phyloP scores from a whole-genome alignment of 2,113 vertebrate species.

The Pedionomus torquatus region DNA sequence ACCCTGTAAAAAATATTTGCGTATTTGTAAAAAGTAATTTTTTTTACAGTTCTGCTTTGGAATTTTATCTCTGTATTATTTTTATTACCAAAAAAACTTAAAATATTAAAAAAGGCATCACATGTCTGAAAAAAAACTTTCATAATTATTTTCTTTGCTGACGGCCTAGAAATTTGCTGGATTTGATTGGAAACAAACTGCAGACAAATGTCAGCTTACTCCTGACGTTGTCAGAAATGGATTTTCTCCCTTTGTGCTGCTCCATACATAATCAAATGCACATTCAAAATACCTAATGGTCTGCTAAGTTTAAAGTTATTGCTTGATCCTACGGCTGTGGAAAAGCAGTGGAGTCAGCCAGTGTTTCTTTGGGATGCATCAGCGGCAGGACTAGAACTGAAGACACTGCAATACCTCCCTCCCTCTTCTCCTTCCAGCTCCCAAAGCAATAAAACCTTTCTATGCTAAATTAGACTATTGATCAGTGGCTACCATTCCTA shows the following conservation, averaged over 20 bases:
- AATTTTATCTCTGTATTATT: not conserved
- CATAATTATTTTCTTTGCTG: not conserved
- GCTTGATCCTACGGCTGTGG: slow-evolving; percentile 11
- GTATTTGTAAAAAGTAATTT: not conserved
- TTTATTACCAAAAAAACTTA: not conserved
- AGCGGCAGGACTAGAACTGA: slow-evolving; percentile 22
- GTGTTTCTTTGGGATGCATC: slow-evolving; percentile 35
- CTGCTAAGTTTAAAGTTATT: slow-evolving; percentile 36
- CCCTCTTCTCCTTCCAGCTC: slow-evolving; percentile 35
- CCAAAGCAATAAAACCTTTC: slow-evolving; percentile 66
- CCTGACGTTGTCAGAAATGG: slow-evolving; percentile 40
- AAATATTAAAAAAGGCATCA: not conserved
- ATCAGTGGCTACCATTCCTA: slow-evolving; percentile 63
- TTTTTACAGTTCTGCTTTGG: not conserved
- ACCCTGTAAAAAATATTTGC: not conserved
- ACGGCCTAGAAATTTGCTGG: not conserved
- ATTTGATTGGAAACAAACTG: not conserved
- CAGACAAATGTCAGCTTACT: slow-evolving; percentile 34
- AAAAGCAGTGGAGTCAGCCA: slow-evolving; percentile 46
- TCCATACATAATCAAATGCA: not conserved
- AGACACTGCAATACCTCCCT: slow-evolving; percentile 55
- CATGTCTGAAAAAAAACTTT: not conserved
- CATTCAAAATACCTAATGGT: slow-evolving; percentile 40
- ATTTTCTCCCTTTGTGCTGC: slow-evolving; percentile 44
- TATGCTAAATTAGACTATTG: slow-evolving; percentile 64